phyloP scores from a whole-genome alignment of 2,113 vertebrate genomes.

The Orthonyx spaldingii region DNA sequence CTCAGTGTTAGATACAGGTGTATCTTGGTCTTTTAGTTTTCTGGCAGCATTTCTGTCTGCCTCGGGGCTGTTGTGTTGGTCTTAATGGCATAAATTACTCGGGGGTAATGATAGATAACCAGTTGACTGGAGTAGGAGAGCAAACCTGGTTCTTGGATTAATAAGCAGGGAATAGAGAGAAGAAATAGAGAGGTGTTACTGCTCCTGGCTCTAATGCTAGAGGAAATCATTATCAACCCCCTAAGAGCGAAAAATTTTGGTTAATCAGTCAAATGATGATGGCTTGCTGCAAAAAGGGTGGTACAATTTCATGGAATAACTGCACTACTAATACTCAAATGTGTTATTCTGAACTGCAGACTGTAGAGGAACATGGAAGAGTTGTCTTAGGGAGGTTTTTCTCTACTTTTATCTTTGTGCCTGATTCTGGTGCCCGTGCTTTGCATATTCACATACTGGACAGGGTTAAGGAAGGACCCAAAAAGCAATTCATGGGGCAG shows the following conservation, averaged over 20 bases:
- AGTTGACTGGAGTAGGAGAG: not conserved
- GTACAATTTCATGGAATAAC: not conserved
- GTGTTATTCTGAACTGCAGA: not conserved
- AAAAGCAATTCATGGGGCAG: not conserved
- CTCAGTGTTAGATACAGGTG: not conserved
- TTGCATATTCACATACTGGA: not conserved
- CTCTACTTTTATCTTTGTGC: not conserved
- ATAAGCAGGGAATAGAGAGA: not conserved
- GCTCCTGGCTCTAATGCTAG: not conserved
- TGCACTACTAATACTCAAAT: not conserved
- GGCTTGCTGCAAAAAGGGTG: conserved; percentile 2
- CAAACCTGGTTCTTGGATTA: not conserved
- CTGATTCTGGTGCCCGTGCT: fast-evolving
- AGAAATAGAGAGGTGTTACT: not conserved
- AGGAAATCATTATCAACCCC: not conserved
- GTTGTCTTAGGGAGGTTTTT: not conserved
- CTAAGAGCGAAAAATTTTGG: conserved; percentile 10
- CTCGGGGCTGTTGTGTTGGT: not conserved
- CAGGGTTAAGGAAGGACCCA: not conserved
- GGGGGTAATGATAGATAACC: not conserved
- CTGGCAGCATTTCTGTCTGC: not conserved
- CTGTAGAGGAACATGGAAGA: not conserved
- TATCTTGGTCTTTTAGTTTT: not conserved
- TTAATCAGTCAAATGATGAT: conserved; percentile 8
- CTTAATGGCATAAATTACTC: conserved; percentile 11